phyloP scores from a whole-genome alignment of 2,888 invertebrate genomes.

The Eilema sororculum region DNA sequence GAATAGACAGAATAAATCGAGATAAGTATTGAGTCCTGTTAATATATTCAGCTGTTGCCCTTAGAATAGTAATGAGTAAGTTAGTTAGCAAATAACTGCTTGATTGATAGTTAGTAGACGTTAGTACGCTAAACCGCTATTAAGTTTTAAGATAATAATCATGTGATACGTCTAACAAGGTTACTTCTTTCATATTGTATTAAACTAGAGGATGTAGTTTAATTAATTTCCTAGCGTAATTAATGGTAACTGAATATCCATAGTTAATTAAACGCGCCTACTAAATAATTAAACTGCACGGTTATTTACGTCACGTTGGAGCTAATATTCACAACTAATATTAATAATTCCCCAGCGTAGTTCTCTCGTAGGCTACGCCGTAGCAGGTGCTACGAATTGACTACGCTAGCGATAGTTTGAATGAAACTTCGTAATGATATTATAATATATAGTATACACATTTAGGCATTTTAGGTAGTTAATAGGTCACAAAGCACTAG shows the following conservation, averaged over 20 bases:
- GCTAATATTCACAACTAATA: constrained; percentile 47
- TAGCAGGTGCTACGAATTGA: constrained; percentile 66
- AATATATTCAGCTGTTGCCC: neutral
- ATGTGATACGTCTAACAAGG: neutral
- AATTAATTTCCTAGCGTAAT: neutral
- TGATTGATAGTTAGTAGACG: neutral
- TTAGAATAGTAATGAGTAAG: neutral
- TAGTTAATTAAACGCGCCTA: constrained; percentile 8
- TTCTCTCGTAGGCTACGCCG: constrained; percentile 53
- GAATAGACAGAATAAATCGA: neutral
- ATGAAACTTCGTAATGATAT: constrained; percentile 55
- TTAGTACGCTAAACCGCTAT: neutral
- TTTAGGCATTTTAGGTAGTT: constrained; percentile 23
- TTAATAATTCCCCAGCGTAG: constrained; percentile 50
- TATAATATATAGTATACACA: constrained; percentile 36
- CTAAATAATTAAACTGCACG: constrained; percentile 23
- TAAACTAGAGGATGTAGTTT: neutral
- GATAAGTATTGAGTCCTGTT: neutral
- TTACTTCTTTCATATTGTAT: neutral
- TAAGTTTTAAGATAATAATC: neutral
- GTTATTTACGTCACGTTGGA: constrained; percentile 37
- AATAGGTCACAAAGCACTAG: constrained; percentile 38
- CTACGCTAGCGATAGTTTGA: constrained; percentile 59
- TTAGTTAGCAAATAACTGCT: neutral
- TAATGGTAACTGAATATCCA: neutral